These are phyloP conservation scores for Clarias macrocephalus DNA, from an alignment of 2,113 vertebrate genomes.

Conservation along the genomic window DNA sequence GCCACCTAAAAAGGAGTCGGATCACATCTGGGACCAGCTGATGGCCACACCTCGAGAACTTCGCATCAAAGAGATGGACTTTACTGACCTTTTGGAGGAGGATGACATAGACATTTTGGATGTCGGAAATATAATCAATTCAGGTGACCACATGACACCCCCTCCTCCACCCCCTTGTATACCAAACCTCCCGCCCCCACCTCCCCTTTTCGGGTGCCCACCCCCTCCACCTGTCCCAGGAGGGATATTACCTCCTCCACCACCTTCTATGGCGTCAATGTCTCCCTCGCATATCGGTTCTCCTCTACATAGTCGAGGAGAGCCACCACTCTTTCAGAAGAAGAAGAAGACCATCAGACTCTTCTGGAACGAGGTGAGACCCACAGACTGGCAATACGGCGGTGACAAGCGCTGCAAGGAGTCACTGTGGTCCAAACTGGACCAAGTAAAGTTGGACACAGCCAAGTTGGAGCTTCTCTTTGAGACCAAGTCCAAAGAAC, in stretches of 20 bases:
- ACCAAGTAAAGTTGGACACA: slow-evolving; percentile 92
- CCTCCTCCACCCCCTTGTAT: slow-evolving; percentile 75
- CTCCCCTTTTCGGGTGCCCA: slow-evolving; percentile 74
- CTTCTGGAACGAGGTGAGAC: slow-evolving; percentile 97
- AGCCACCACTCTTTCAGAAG: slow-evolving; percentile 86
- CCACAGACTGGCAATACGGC: slow-evolving; percentile 87
- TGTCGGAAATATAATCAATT: slow-evolving; percentile 74
- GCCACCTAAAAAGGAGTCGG: slow-evolving; percentile 83
- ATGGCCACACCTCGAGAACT: slow-evolving; percentile 91
- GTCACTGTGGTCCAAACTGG: slow-evolving; percentile 95
- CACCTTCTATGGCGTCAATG: slow-evolving; percentile 68
- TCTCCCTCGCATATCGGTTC: slow-evolving; percentile 73
- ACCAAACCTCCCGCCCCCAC: slow-evolving; percentile 80
- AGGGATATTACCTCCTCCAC: slow-evolving; percentile 74
- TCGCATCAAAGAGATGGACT: slow-evolving; percentile 97
- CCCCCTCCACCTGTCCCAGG: slow-evolving; percentile 78
- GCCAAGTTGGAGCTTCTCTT: slow-evolving; percentile 97
- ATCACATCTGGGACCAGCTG: slow-evolving; percentile 98
- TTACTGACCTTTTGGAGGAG: slow-evolving; percentile 92
- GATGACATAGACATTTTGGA: slow-evolving; percentile 91
- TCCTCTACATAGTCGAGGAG: slow-evolving; percentile 82
- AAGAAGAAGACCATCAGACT: slow-evolving; percentile 98
- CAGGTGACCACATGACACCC: slow-evolving; percentile 76
- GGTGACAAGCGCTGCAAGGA: slow-evolving; percentile 86
- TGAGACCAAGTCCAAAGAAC: slow-evolving; percentile 96